phyloP scores from a whole-genome alignment of 2,888 invertebrate genomes.

The Netelia inedita region DNA sequence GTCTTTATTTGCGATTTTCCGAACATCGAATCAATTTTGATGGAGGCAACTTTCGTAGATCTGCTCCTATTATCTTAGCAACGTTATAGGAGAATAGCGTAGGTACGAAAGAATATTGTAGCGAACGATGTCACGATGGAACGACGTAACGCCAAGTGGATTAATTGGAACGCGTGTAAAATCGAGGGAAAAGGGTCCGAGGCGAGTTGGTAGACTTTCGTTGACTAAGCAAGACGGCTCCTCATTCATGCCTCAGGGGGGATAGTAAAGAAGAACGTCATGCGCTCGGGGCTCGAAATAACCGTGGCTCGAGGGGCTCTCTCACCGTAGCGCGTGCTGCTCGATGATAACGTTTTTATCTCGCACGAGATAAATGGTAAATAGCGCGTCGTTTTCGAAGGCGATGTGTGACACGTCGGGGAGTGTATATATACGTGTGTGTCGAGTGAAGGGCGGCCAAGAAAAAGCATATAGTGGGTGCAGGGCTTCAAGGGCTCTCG shows the following conservation, averaged over 20 bases:
- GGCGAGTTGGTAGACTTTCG: conserved; percentile 36
- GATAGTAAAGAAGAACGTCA: not conserved
- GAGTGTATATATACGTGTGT: not conserved
- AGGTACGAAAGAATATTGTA: too few relatives aligned
- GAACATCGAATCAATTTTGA: too few relatives aligned
- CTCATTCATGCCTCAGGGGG: conserved; percentile 27
- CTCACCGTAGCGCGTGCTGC: conserved; percentile 38
- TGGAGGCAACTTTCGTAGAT: too few relatives aligned
- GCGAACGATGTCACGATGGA: too few relatives aligned
- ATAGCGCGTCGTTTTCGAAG: conserved; percentile 53
- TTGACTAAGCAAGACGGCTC: conserved; percentile 12
- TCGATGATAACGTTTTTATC: conserved; percentile 62
- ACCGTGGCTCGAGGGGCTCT: conserved; percentile 15
- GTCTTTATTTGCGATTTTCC: too few relatives aligned
- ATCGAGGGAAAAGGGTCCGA: conserved; percentile 13
- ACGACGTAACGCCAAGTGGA: not conserved
- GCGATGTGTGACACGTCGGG: conserved; percentile 8
- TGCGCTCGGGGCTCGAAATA: conserved; percentile 18
- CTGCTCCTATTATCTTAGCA: too few relatives aligned
- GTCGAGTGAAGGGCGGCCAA: conserved; percentile 17
- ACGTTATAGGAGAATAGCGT: too few relatives aligned
- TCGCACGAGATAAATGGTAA: conserved; percentile 61
- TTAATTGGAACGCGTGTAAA: conserved; percentile 48
- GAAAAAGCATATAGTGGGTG: conserved; percentile 36
- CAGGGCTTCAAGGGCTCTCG: conserved; percentile 40